Conservation (phyloP, 2,797 vertebrate species). For the Echeneis naucrates region DNA sequence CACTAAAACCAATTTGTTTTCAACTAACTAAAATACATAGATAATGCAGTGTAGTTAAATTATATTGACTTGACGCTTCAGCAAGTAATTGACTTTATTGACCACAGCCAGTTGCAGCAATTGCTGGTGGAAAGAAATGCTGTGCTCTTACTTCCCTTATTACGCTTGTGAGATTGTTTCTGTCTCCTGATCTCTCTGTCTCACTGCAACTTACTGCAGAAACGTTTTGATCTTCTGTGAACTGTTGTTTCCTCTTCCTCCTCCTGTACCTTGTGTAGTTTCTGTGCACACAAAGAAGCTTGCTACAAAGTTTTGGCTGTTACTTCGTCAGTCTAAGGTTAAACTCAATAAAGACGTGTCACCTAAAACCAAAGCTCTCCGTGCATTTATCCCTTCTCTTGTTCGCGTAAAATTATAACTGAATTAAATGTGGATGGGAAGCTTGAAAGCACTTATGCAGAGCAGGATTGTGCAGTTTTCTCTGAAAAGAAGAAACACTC, state of each 20-base stretch:
- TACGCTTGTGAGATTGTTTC: conserved; percentile 39
- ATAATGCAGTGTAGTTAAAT: conserved; percentile 27
- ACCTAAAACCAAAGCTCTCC: conserved; percentile 32
- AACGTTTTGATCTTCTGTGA: conserved; percentile 46
- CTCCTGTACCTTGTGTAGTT: conserved; percentile 32
- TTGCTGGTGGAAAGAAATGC: conserved; percentile 18
- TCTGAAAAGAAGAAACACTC: not conserved
- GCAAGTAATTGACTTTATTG: conserved; percentile 26
- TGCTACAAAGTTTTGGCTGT: conserved; percentile 48
- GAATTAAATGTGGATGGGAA: not conserved
- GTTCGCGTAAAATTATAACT: not conserved
- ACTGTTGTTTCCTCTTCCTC: conserved; percentile 45
- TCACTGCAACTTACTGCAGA: conserved; percentile 57
- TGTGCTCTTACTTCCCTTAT: conserved; percentile 34
- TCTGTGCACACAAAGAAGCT: conserved; percentile 48
- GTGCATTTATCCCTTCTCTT: conserved; percentile 7
- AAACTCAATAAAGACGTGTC: conserved; percentile 69
- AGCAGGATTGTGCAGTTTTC: not conserved
- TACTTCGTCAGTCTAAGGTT: conserved; percentile 44
- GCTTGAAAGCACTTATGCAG: not conserved
- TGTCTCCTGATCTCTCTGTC: conserved; percentile 52
- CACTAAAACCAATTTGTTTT: conserved; percentile 31
- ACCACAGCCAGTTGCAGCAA: conserved; percentile 18
- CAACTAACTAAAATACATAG: conserved; percentile 25
- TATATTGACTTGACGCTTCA: conserved; percentile 41